Evolutionary conservation across 2,113 vertebrate species (phyloP), one percentile per base, ranked within the genome.

Genomic region (Aegotheles bennettii): DNA sequence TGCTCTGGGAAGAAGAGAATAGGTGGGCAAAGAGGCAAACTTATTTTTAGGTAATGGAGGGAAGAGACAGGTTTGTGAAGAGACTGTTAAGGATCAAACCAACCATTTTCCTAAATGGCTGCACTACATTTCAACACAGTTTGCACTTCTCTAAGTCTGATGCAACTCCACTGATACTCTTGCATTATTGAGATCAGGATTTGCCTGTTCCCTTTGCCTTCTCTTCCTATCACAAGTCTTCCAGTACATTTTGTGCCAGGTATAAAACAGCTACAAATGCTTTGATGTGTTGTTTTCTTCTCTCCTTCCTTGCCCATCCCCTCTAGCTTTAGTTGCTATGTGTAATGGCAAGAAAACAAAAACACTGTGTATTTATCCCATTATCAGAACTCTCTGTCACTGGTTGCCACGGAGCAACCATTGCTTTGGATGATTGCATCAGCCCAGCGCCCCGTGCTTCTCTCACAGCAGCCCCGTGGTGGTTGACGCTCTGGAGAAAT

Each of bases 381-480:
- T 7, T 15, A 1, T 31, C 63, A n/a, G 31, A 9, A 38, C 35
- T 7, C 25, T 60, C 2, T n/a, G 18, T 50, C 47, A 7, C 33
- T 0, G 0, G 36, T n/a, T 63, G 84, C 42, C 53, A 29, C 73
- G 45, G 54, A 77, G 42, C 70, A 50, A 9, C 65, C 68, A 15
- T 42, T 2, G 0, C 71, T 69, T 54, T 29, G 10, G 69, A 4
- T 24, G 75, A 4, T 42, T 73, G 60, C 60, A 57, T 93, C 92
- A 69, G 51, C 36, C 6, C 24, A 10, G 9, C 0, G 0, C 38
- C 13, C 28, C 0, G 10, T 16, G 35, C 56, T 38, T 70, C 26
- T 43, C 24, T 78, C 31, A 1, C 0, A 0, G 35, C 59, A 84
- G 25, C 45, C 71, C 80, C 6, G 0, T n/a, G 63, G 60, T 28